phyloP scores from a whole-genome alignment of 2,113 vertebrate species.

The Hirundichthys speculiger region DNA sequence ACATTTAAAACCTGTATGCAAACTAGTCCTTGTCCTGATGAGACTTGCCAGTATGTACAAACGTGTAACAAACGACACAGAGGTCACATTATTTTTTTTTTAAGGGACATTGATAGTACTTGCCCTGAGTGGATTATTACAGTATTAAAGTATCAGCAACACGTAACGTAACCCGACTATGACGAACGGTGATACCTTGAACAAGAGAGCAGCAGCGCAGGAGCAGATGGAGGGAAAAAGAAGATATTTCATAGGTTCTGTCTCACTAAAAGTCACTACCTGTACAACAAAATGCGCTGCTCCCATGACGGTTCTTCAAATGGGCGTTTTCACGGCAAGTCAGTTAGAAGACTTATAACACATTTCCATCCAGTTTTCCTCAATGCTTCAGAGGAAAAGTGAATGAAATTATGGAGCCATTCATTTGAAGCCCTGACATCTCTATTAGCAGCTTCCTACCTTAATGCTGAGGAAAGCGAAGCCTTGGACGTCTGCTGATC shows the following conservation, averaged over 20 bases:
- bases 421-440: neutral
- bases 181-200: neutral
- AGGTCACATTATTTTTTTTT: neutral
- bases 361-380: conserved; percentile 6
- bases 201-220: neutral
- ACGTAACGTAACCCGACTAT: neutral
- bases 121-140: no score
- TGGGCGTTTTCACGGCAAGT: conserved; percentile 18
- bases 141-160: neutral
- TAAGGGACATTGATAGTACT: no score
- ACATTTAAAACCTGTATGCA: no score
- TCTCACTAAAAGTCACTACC: neutral
- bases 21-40: neutral
- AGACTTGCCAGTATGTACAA: conserved; percentile 1
- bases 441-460: conserved; percentile 53
- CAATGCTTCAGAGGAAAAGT: no score
- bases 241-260: neutral
- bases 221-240: neutral
- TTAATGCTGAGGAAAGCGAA: conserved; percentile 58
- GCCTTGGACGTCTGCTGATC: conserved; percentile 62
- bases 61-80: neutral
- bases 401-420: conserved; percentile 2
- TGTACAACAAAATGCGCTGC: no score
- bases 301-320: neutral
- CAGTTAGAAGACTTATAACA: conserved; percentile 4